Base-by-base conservation (phyloP, 2,797 vertebrate genomes). In the Halcyon chelicuti region DNA sequence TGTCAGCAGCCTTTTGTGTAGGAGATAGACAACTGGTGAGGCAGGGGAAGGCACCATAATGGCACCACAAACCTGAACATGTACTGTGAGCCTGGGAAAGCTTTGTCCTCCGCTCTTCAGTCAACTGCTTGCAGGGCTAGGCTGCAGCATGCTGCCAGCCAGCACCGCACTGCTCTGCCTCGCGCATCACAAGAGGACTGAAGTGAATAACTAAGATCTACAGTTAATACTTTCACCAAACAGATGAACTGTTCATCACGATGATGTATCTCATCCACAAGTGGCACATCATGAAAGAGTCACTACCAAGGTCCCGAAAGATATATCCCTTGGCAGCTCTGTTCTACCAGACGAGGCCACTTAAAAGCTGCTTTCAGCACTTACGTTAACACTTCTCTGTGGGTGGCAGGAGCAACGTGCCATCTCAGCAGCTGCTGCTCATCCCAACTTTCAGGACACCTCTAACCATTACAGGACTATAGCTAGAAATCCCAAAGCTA, bases 341-440 rank as follows among this genome's bases (percentile, higher is more conserved):
- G 25, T 46, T 84, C 3, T 20, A 31, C 44, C 63, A 76, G 58
- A 22, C 12, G 0, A 93, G 35, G 23, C 57, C 66, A 47, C 76
- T 90, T 88, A 51, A 89, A 80, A 58, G 66, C 51, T 66, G 51
- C 54, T 83, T 88, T 85, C 62, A 80, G 46, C 2, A 0, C 26
- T 90, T 54, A 68, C 1, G 3, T n/a, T 71, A 68, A 81, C 55
- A 25, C 19, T 70, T 82, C 82, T 88, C 46, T 3, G 5, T 75
- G 79, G 74, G 51, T 80, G 75, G 66, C 66, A 86, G 70, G 22
- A 89, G 39, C 44, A 37, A 37, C 1, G 2, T 65, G 73, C 78
- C 73, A 62, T 51, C 67, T 93, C 81, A 88, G 82, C 78, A 95
- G 35, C 57, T 94, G 57, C 81, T 86, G 52, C 35, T 77, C 60